Evolutionary conservation across 2,888 invertebrate genomes (phyloP), one percentile per base, ranked within the genome.

Genomic region (Sphinx pinastri): DNA sequence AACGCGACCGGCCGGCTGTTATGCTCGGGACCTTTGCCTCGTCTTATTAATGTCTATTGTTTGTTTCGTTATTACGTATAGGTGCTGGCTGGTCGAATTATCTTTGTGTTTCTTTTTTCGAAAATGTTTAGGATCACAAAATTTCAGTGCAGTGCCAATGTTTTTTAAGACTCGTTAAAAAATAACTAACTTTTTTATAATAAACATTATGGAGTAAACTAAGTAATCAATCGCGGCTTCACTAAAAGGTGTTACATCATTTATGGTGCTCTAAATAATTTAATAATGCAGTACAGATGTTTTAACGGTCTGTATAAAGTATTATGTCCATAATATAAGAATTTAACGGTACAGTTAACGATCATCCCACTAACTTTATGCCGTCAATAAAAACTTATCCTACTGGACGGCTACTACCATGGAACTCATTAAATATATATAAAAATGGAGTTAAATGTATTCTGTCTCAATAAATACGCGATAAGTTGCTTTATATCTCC

Each of bases 21-120:
- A 83, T 85, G 79, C 84, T 81, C 19, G 80, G 81, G 83, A 81
- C 87, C 86, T 85, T 84, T 85, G 84, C 81, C 83, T 81, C 83
- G 84, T 85, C 92, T 92, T 93, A 92, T 93, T 94, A 94, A 93
- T 92, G 93, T 90, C 88, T 91, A 91, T 93, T 93, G 93, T 94
- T 93, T 92, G 86, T 87, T 90, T 88, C 87, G 88, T 89, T 92
- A 91, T 92, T 90, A 87, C 87, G 86, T 38, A 38, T 38, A 38
- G 38, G 38, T 38, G 38, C 74, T n/a, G 63, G 47, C 12, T 19
- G 63, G 19, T 47, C 16, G 63, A 19, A 19, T 63, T 63, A 60
- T 45, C 45, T 60, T n/a, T 47, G 47, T 47, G 12, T 45, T 47
- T n/a, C 6, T 10, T 45, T 45, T n/a, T 60, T 45, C 11, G 11